Base-by-base conservation (phyloP, 2,113 vertebrate genomes). In the Ibidorhyncha struthersii region DNA sequence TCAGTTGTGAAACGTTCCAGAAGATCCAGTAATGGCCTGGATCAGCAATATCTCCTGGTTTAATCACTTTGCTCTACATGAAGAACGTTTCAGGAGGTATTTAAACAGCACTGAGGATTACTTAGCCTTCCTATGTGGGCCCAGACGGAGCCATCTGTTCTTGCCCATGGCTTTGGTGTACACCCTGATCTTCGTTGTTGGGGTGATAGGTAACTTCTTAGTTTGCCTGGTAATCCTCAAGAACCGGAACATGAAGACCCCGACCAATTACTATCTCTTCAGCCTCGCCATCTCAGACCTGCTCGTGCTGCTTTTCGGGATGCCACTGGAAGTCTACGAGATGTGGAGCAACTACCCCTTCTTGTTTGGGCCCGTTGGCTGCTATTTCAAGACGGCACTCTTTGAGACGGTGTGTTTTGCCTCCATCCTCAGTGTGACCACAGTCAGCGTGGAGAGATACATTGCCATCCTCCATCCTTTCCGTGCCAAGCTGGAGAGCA, bases 321-420 rank as follows among this genome's bases (percentile, higher is more conserved):
- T 99, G 99, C 99, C 99, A 0, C 97, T 99, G 94, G 99, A 99
- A 94, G 96, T 99, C 77, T 99, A 99, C 0, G 99, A 99, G 97
- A 98, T 99, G 98, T 99, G 99, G 99, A 98, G 97, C 93, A 99
- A 99, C 97, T 99, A 99, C 94, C 99, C 99, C 2, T 99, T 99
- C 96, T 98, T 99, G 49, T 94, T 99, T 2, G 99, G 99, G 47
- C 91, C 96, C 0, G 85, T 97, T 1, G 99, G 99, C 62, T 99
- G 99, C 98, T 99, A 99, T 96, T 99, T 99, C 94, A 99, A 99
- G 98, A 99, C 99, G 0, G 99, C 99, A 1, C 98, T 99, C 32
- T 99, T 99, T 4, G 99, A 99, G 98, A 99, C 98, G 0, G 99
- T 99, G 40, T 99, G 99, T 90, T 98, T 99, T 1, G 99, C 99